These are phyloP conservation scores for Pica pica DNA, from an alignment of 2,113 vertebrate species.

Conservation along the genomic window DNA sequence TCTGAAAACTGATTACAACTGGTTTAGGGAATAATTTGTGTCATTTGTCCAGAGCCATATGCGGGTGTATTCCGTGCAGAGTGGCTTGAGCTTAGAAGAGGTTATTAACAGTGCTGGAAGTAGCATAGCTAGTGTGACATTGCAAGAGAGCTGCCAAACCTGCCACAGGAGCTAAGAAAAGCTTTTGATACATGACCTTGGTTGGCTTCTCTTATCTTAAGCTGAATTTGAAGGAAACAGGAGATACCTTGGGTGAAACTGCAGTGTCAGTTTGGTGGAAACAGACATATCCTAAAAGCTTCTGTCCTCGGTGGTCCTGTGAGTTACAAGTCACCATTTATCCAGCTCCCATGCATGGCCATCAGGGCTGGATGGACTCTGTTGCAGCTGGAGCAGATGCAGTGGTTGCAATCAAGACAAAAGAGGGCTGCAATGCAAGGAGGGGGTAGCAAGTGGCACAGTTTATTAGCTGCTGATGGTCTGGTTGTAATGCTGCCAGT, in stretches of 20 bases:
- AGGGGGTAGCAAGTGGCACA: neutral
- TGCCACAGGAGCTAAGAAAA: neutral
- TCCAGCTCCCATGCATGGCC: rapidly evolving
- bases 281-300: neutral
- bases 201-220: neutral
- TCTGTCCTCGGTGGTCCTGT: neutral
- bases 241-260: neutral
- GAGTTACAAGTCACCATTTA: neutral
- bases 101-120: neutral
- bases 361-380: neutral
- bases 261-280: neutral
- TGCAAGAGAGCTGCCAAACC: neutral
- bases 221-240: neutral
- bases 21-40: neutral
- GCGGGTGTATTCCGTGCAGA: neutral
- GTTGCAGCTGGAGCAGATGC: neutral
- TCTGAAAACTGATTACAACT: neutral
- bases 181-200: neutral
- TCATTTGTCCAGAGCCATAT: rapidly evolving
- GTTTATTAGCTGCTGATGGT: neutral
- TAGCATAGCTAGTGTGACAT: neutral
- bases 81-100: neutral
- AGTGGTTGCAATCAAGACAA: neutral
- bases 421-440: neutral
- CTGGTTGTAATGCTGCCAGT: neutral